phyloP scores from a whole-genome alignment of 2,888 invertebrate species.

The Platycnemis pennipes region DNA sequence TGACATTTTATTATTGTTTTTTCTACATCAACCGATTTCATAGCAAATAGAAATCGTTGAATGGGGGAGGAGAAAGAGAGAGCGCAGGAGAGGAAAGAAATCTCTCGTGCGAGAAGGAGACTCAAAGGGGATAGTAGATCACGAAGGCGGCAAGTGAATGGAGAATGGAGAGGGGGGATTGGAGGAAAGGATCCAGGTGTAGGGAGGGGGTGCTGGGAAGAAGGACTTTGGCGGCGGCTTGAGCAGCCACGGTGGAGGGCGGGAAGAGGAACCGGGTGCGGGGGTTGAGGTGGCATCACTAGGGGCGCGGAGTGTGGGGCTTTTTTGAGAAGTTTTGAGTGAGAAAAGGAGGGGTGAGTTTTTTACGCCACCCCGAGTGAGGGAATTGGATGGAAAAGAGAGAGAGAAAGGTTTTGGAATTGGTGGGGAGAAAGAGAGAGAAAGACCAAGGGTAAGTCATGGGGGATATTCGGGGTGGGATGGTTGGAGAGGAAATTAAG shows the following conservation, averaged over 20 bases:
- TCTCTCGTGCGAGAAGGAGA: too few species aligned
- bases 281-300: not conserved
- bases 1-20: too few species aligned
- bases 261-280: not conserved
- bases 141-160: not conserved
- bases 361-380: conserved; percentile 9
- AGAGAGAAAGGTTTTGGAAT: not conserved
- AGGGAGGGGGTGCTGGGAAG: not conserved
- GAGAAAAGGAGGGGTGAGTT: conserved; percentile 37
- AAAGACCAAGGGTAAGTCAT: not conserved
- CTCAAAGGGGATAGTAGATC: too few species aligned
- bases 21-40: too few species aligned
- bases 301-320: not conserved
- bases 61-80: too few species aligned
- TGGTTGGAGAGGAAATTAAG: conserved; percentile 51
- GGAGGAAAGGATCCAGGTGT: not conserved
- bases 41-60: too few species aligned
- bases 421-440: conserved; percentile 30
- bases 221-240: not conserved
- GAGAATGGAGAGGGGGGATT: not conserved
- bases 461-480: not conserved
- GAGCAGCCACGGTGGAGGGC: not conserved
- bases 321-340: not conserved
- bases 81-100: too few species aligned
- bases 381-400: conserved; percentile 44